Conservation (phyloP, 2,888 invertebrate genomes). For the Leptopilina myrica region DNA sequence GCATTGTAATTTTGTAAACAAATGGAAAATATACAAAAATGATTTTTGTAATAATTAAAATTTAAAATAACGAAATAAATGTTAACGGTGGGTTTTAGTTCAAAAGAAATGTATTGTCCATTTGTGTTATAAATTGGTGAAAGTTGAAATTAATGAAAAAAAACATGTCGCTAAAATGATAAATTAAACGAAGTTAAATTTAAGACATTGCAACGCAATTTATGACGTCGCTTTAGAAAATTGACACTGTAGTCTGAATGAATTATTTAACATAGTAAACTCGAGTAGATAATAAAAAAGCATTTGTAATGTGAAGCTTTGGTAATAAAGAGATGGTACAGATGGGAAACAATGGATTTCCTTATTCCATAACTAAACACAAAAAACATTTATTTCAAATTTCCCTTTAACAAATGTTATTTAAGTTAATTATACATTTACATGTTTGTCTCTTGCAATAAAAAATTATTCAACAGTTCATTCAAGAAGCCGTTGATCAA, state of each 20-base stretch:
- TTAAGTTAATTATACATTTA: not conserved
- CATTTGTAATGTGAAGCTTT: not conserved
- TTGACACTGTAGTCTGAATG: constrained; percentile 5
- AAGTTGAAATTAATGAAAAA: no score
- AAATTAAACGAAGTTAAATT: not conserved
- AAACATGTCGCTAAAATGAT: not conserved
- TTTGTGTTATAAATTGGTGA: no score
- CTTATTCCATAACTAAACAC: constrained; percentile 12
- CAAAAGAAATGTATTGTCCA: no score
- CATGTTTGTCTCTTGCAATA: no score
- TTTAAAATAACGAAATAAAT: no score
- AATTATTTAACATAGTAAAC: constrained; percentile 24
- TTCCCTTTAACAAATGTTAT: constrained; percentile 1
- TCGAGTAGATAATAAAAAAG: constrained; percentile 12
- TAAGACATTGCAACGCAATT: not conserved
- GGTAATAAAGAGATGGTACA: not conserved
- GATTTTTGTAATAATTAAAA: no score
- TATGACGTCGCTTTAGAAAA: constrained; percentile 10
- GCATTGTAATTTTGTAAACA: no score
- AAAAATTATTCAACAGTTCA: no score
- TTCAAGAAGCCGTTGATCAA: no score
- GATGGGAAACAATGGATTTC: constrained; percentile 1
- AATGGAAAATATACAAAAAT: no score
- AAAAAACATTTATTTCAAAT: constrained; percentile 3
- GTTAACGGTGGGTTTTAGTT: no score